These are phyloP conservation scores for Heliconius hortense DNA, from an alignment of 2,888 invertebrate species.

Conservation along the genomic window DNA sequence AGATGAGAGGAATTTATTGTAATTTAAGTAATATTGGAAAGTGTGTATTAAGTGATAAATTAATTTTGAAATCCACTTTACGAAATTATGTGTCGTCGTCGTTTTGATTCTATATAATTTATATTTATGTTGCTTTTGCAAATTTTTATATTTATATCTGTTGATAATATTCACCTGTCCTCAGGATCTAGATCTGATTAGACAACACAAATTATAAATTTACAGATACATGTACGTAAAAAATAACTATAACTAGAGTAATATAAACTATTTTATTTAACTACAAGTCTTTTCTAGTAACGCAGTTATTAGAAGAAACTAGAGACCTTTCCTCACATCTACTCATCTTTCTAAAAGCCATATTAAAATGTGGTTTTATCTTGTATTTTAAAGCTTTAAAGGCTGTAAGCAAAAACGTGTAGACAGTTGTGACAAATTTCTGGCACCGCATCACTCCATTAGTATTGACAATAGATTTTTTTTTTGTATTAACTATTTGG, in stretches of 20 bases:
- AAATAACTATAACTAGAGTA: too few relatives aligned
- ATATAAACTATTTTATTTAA: too few relatives aligned
- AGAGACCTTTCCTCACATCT: not conserved
- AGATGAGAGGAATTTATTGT: not conserved
- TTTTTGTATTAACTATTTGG: slow-evolving; percentile 48
- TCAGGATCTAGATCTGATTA: too few relatives aligned
- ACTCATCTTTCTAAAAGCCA: not conserved
- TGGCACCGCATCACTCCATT: slow-evolving; percentile 74
- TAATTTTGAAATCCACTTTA: not conserved
- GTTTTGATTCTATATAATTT: too few relatives aligned
- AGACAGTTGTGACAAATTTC: slow-evolving; percentile 72
- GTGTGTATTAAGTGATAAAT: not conserved
- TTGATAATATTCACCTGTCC: too few relatives aligned
- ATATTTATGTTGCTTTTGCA: too few relatives aligned
- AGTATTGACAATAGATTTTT: slow-evolving; percentile 63
- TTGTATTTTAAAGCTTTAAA: not conserved
- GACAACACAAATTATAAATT: too few relatives aligned
- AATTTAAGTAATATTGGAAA: slow-evolving; percentile 2
- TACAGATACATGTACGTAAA: too few relatives aligned
- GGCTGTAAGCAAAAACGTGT: slow-evolving; percentile 50
- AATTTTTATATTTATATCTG: too few relatives aligned
- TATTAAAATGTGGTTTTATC: not conserved
- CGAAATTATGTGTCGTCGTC: too few relatives aligned
- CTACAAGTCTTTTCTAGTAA: not conserved
- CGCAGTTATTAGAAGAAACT: not conserved